Conservation (phyloP, 2,113 vertebrate genomes). For the Poecilia latipinna region DNA sequence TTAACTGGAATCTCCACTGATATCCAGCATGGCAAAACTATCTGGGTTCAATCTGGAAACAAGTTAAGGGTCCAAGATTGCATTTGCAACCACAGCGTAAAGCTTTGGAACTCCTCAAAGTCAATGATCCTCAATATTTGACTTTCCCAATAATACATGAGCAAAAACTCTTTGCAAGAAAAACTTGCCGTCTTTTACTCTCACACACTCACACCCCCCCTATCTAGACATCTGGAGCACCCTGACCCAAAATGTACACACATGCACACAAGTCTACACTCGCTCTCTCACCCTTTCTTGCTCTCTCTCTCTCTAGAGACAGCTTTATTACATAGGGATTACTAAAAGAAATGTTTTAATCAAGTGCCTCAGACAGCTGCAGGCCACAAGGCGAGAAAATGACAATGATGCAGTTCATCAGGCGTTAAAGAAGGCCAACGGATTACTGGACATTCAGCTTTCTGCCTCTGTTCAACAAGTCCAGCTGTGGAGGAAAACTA, state of each 20-base stretch:
- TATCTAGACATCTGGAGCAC: slow-evolving; percentile 60
- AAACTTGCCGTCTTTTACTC: slow-evolving; percentile 29
- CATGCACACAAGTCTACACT: slow-evolving; percentile 24
- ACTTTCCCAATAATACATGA: slow-evolving; percentile 65
- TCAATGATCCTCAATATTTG: slow-evolving; percentile 67
- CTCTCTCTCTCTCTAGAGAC: slow-evolving; percentile 69
- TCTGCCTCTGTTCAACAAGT: slow-evolving; percentile 60
- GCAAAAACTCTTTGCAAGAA: slow-evolving; percentile 51
- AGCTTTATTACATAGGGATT: slow-evolving; percentile 80
- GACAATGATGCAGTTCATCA: slow-evolving; percentile 78
- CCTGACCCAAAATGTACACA: slow-evolving; percentile 44
- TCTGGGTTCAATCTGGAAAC: slow-evolving; percentile 15
- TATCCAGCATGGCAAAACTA: slow-evolving; percentile 1
- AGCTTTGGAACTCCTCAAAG: slow-evolving; percentile 44
- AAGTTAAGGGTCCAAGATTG: slow-evolving; percentile 17
- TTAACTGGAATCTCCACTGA: slow-evolving; percentile 6
- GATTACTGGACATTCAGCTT: slow-evolving; percentile 47
- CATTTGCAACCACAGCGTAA: slow-evolving; percentile 28
- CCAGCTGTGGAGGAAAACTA: slow-evolving; percentile 65
- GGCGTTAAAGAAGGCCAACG: slow-evolving; percentile 66
- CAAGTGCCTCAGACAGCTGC: slow-evolving; percentile 79
- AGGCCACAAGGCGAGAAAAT: slow-evolving; percentile 75
- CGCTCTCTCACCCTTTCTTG: slow-evolving; percentile 10
- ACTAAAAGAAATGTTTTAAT: slow-evolving; percentile 81
- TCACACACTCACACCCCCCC: slow-evolving; percentile 33